These are phyloP conservation scores for Cinclus mexicanus DNA, from an alignment of 2,113 vertebrate species.

Conservation along the genomic window DNA sequence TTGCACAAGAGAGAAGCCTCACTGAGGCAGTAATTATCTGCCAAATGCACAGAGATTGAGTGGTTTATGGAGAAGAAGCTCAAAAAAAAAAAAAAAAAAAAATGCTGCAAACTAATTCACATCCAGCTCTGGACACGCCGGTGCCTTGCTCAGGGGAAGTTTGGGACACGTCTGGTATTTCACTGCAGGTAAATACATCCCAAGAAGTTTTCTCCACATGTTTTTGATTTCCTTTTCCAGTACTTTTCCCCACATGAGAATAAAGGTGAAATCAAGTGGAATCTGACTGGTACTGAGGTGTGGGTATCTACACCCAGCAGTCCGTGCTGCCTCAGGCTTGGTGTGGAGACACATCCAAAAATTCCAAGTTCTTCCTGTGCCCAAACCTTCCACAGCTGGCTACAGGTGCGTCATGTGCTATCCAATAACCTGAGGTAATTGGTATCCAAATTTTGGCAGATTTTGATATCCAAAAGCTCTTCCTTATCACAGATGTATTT, in stretches of 20 bases:
- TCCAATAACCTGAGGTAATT: background rate
- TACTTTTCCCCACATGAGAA: background rate
- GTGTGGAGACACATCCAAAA: background rate
- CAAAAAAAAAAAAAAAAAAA: background rate
- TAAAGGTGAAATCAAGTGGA: background rate
- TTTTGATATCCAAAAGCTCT: background rate
- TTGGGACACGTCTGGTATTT: accelerated
- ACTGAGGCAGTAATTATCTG: background rate
- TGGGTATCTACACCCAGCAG: accelerated
- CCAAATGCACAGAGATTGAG: background rate
- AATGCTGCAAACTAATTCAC: background rate
- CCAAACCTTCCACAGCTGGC: background rate
- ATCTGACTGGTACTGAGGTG: accelerated
- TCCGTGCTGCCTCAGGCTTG: accelerated
- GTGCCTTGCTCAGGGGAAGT: background rate
- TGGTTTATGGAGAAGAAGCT: background rate
- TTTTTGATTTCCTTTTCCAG: background rate
- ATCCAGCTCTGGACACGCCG: background rate
- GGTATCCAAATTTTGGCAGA: background rate
- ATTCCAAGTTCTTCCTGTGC: background rate
- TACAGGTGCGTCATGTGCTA: background rate
- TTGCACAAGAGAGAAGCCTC: background rate
- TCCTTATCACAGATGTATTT: background rate
- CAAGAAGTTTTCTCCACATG: background rate
- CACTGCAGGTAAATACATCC: background rate